Evolutionary conservation across 92 coral and sea anemone genomes (phyloP), one percentile per base, ranked within the genome.

Genomic region (Epizoanthus ramosus): DNA sequence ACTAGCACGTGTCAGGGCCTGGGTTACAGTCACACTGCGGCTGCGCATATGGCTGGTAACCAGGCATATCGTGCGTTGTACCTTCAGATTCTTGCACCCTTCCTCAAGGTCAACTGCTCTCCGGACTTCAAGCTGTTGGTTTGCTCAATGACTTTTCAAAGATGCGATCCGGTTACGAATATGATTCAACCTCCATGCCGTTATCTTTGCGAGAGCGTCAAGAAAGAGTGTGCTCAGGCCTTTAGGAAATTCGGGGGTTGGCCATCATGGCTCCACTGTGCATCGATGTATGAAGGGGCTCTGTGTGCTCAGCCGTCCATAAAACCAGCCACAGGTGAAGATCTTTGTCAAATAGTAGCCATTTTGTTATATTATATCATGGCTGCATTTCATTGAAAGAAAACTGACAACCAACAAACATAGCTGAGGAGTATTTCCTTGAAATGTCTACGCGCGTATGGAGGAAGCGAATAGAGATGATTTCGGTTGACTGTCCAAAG

Each of bases 121-220:
- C 22, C 57, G 7, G 56, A 76, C 37, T 22, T 76, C 37, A 76
- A 17, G 21, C 81, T 56, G 17, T 61, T 76, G 54, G 18, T 76
- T 76, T 76, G 81, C 57, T 61, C 81, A 47, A 41, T 76, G 69
- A 22, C 57, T 21, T 39, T 58, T 50, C 81, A 71, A 41, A 64
- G 45, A n/a, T 76, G 81, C 63, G 28, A 60, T 56, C 69, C 81
- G 19, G 81, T 39, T 76, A 76, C 70, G 21, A 76, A 76, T n/a
- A n/a, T 25, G 14, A 76, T 76, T 22, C 59, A 58, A 10, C 52
- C 63, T 17, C 71, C 71, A 3, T 76, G 81, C 54, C 81, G 81
- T 39, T 76, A 71, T 3, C 35, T 60, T 61, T 61, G 81, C 37
- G 58, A 76, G 22, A 61, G 57, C 21, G 70, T 50, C 47, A 76